These are phyloP conservation scores for Callimorpha dominula DNA, from an alignment of 2,888 invertebrate genomes.

Conservation along the genomic window DNA sequence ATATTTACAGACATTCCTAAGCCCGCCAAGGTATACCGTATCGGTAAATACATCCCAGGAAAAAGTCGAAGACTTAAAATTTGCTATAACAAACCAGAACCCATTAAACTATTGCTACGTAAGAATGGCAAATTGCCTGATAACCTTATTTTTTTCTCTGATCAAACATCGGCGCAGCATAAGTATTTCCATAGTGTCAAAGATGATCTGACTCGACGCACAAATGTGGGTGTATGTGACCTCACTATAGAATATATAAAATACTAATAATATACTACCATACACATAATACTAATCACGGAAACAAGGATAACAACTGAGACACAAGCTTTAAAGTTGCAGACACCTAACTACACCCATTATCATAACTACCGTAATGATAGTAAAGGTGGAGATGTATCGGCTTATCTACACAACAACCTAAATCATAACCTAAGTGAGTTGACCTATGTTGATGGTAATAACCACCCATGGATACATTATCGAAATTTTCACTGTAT, in stretches of 20 bases:
- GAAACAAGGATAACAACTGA: not conserved
- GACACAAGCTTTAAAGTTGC: not conserved
- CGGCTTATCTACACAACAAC: constrained; percentile 4
- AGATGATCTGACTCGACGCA: too few species aligned
- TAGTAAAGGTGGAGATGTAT: not conserved
- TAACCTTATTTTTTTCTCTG: too few species aligned
- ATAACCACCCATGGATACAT: constrained; percentile 3
- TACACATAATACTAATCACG: too few species aligned
- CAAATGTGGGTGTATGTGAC: too few species aligned
- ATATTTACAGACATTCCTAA: not conserved
- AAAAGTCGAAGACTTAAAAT: not conserved
- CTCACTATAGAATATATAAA: too few species aligned
- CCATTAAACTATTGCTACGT: too few species aligned
- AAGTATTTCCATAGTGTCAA: too few species aligned
- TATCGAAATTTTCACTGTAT: not conserved
- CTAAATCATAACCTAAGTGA: not conserved
- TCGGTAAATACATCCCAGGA: not conserved
- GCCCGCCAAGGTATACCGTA: not conserved
- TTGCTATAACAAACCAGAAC: too few species aligned
- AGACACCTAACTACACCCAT: constrained; percentile 5
- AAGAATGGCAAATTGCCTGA: too few species aligned
- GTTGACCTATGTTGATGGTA: not conserved
- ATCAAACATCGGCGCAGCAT: too few species aligned
- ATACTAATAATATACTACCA: too few species aligned
- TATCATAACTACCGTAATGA: constrained; percentile 3